Conservation (phyloP, 2,113 vertebrate species). For the Tachysurus fulvidraco region DNA sequence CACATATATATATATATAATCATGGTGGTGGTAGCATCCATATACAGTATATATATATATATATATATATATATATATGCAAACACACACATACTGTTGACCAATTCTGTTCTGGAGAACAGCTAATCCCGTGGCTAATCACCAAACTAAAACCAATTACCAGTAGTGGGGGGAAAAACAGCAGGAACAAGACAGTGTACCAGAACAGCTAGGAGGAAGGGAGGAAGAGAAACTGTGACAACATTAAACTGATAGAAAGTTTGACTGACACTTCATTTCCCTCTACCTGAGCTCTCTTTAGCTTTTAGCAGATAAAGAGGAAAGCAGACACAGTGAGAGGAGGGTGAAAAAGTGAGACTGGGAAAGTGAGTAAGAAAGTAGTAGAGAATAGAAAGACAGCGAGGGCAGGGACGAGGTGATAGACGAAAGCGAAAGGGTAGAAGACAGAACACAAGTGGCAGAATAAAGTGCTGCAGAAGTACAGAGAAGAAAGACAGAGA, state of each 20-base stretch:
- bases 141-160: background rate
- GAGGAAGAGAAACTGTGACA: constrained; percentile 41
- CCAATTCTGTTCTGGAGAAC: background rate
- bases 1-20: no score
- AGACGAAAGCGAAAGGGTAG: constrained; percentile 26
- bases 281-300: constrained; percentile 62
- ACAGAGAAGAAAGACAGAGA: constrained; percentile 10
- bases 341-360: constrained; percentile 7
- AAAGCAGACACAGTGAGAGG: background rate
- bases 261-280: constrained; percentile 75
- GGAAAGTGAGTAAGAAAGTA: constrained; percentile 7
- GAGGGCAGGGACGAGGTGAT: constrained; percentile 33
- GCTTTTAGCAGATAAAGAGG: constrained; percentile 65
- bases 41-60: no score
- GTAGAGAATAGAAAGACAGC: background rate
- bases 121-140: background rate
- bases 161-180: constrained; percentile 14
- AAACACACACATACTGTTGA: background rate
- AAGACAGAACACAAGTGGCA: constrained; percentile 27
- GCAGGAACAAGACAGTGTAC: constrained; percentile 11
- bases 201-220: background rate
- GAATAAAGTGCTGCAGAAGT: constrained; percentile 38
- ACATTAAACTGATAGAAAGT: constrained; percentile 65
- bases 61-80: no score
- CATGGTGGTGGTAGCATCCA: no score